Evolutionary conservation across 2,797 vertebrate species (phyloP).

Genomic region (Silurus aristotelis): DNA sequence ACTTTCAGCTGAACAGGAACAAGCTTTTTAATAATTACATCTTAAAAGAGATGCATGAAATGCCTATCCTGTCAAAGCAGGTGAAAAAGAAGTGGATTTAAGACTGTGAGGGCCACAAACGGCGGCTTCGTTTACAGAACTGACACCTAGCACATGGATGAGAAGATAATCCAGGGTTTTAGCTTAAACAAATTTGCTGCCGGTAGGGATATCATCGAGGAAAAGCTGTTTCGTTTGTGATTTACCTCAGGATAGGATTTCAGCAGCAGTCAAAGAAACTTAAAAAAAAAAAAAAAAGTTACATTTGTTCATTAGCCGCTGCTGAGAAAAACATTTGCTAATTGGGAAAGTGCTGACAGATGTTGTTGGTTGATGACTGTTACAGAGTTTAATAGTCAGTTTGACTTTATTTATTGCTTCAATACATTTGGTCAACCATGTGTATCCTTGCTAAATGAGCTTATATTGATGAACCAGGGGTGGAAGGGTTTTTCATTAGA

Average conservation of each 20-base stretch:
- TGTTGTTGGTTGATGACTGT: background rate
- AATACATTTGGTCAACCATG: background rate
- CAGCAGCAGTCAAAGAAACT: background rate
- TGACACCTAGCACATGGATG: background rate
- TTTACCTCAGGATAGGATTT: slow-evolving; percentile 13
- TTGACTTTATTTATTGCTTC: background rate
- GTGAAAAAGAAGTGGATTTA: slow-evolving; percentile 25
- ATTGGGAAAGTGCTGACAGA: slow-evolving; percentile 13
- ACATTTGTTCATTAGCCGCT: background rate
- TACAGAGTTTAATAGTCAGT: background rate
- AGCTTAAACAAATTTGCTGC: slow-evolving; percentile 19
- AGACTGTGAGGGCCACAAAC: slow-evolving; percentile 2
- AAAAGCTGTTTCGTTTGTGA: background rate
- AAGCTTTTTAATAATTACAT: background rate
- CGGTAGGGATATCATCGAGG: background rate
- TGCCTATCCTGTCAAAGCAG: background rate
- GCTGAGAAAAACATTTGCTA: background rate
- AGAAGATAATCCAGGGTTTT: slow-evolving; percentile 23
- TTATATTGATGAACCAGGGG: background rate
- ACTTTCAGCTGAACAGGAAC: slow-evolving; percentile 26
- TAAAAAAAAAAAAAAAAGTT: background rate
- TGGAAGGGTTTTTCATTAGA: background rate
- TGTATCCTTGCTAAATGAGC: slow-evolving; percentile 4
- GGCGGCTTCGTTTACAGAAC: slow-evolving; percentile 28
- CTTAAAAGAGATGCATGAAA: background rate